These are phyloP conservation scores for Patella caerulea DNA, from an alignment of 2,888 invertebrate species.

Conservation along the genomic window DNA sequence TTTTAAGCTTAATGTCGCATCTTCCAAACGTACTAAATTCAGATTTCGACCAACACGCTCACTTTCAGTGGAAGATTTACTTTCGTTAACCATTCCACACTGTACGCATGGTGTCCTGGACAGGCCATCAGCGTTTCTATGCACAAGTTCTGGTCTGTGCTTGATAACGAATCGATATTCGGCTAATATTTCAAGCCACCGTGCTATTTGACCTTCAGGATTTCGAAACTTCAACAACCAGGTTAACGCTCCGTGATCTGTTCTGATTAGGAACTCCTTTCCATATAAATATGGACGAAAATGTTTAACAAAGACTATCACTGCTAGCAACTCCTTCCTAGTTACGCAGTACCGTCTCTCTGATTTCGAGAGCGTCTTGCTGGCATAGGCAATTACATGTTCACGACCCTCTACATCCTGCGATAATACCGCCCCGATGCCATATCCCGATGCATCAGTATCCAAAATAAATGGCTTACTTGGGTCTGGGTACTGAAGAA, in stretches of 20 bases:
- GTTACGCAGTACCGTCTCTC: conserved; percentile 40
- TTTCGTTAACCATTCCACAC: background rate
- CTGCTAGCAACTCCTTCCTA: conserved; percentile 36
- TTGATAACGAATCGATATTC: too few relatives aligned
- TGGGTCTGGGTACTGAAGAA: conserved; percentile 32
- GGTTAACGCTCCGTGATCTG: too few relatives aligned
- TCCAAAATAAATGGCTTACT: conserved; percentile 38
- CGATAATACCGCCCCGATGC: conserved; percentile 43
- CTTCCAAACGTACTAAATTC: background rate
- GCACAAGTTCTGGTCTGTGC: too few relatives aligned
- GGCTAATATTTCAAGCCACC: too few relatives aligned
- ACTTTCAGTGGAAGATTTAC: background rate
- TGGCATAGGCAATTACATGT: conserved; percentile 40
- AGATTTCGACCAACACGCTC: background rate
- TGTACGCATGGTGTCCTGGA: conserved; percentile 8
- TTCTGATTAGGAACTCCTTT: too few relatives aligned
- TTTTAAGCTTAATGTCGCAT: background rate
- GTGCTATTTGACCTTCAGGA: too few relatives aligned
- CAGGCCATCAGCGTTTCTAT: too few relatives aligned
- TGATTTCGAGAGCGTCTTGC: conserved; percentile 33
- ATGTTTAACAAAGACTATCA: conserved; percentile 39
- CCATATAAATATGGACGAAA: too few relatives aligned
- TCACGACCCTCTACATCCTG: conserved; percentile 41
- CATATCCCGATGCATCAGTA: conserved; percentile 42
- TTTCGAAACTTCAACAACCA: too few relatives aligned